Evolutionary conservation across 2,797 vertebrate species (phyloP).

Genomic region (Echiichthys vipera): DNA sequence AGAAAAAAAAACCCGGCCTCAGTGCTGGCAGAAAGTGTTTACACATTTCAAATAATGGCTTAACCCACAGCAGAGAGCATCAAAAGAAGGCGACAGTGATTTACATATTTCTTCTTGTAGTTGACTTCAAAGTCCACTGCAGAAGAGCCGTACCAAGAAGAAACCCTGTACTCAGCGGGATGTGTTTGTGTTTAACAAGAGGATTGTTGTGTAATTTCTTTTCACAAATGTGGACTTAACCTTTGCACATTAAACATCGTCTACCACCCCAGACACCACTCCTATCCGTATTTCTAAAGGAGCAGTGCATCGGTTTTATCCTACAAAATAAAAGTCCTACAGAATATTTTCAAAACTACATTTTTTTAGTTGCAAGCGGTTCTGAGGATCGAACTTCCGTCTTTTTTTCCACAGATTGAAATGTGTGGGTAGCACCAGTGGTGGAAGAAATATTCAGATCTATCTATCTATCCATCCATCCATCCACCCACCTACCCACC

Average conservation of each 20-base stretch:
- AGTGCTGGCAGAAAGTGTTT: conserved; percentile 36
- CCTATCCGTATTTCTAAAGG: not conserved
- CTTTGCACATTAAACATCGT: not conserved
- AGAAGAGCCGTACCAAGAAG: conserved; percentile 12
- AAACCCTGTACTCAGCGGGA: not conserved
- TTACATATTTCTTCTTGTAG: conserved; percentile 32
- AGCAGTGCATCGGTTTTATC: not conserved
- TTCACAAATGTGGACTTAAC: not conserved
- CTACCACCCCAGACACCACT: not conserved
- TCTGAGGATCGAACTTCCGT: too few species aligned
- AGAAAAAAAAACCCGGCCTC: conserved; percentile 1
- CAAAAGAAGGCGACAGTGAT: conserved; percentile 29
- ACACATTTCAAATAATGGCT: conserved; percentile 47
- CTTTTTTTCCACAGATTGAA: too few species aligned
- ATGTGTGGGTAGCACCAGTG: too few species aligned
- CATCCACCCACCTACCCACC: too few species aligned
- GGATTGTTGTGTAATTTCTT: not conserved
- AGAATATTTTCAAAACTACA: not conserved
- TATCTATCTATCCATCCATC: too few species aligned
- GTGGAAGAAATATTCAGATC: too few species aligned
- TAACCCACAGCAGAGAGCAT: conserved; percentile 26
- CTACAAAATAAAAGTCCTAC: not conserved
- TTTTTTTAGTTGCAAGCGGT: not conserved
- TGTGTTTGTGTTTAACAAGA: conserved; percentile 1
- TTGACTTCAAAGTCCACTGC: conserved; percentile 32